Conservation (phyloP, 2,113 vertebrate species). For the Lamprologus callipterus region DNA sequence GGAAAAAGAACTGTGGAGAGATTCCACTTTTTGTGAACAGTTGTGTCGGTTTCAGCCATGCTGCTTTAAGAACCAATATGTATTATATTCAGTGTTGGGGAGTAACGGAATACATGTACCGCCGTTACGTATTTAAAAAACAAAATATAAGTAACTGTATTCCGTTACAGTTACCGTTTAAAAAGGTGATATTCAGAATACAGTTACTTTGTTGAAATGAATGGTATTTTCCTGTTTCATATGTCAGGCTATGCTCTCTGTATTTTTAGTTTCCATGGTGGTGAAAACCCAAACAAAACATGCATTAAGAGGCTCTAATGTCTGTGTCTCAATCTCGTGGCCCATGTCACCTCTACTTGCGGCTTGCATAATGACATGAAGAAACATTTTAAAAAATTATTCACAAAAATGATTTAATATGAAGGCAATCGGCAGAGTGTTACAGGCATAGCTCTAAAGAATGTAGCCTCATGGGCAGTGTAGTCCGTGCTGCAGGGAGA, state of each 20-base stretch:
- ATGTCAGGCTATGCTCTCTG: not conserved
- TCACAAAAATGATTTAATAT: too few relatives aligned
- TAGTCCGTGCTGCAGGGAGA: too few relatives aligned
- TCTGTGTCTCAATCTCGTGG: accelerated
- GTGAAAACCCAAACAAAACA: not conserved
- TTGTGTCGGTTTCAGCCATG: not conserved
- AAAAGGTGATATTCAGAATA: too few relatives aligned
- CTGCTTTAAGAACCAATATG: not conserved
- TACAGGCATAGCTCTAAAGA: accelerated
- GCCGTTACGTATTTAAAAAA: too few relatives aligned
- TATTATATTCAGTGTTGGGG: not conserved
- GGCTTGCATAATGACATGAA: accelerated
- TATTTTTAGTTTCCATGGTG: not conserved
- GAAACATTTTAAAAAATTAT: too few relatives aligned
- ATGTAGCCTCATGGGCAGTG: too few relatives aligned
- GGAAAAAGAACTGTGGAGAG: not conserved
- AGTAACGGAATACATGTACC: too few relatives aligned
- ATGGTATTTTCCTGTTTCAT: not conserved
- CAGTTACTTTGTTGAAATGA: too few relatives aligned
- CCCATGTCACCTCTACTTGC: too few relatives aligned
- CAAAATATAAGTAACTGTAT: too few relatives aligned
- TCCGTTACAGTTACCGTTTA: too few relatives aligned
- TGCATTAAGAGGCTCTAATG: not conserved
- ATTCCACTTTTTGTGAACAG: not conserved
- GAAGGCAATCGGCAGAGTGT: too few relatives aligned